phyloP scores from a whole-genome alignment of 2,888 invertebrate genomes.

The Drosophila nigritarsus region DNA sequence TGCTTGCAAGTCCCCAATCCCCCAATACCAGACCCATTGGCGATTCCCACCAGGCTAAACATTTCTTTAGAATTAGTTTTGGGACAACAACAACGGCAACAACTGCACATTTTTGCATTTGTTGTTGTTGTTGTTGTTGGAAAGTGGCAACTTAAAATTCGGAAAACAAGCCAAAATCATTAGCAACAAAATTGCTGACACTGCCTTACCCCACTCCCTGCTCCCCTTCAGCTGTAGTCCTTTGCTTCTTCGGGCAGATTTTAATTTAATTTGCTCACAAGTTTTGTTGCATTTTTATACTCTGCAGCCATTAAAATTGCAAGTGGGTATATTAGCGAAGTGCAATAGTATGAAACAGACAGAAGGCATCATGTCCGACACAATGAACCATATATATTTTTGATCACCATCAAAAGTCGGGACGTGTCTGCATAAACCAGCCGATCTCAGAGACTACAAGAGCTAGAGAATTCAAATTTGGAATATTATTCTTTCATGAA shows the following conservation, averaged over 20 bases:
- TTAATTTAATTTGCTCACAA: conserved; percentile 70
- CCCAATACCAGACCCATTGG: not conserved
- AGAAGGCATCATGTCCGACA: not conserved
- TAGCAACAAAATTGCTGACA: conserved; percentile 71
- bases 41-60: conserved; percentile 62
- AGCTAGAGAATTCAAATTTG: not conserved
- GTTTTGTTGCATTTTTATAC: conserved; percentile 13
- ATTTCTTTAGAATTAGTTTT: conserved; percentile 62
- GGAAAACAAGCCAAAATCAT: conserved; percentile 75
- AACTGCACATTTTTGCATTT: conserved; percentile 3
- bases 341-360: not conserved
- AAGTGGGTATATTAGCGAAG: not conserved
- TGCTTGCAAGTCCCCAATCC: conserved; percentile 19
- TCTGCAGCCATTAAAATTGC: not conserved
- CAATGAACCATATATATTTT: accelerated
- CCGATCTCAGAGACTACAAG: not conserved
- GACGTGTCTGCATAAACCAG: not conserved
- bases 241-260: conserved; percentile 43
- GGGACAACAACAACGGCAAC: conserved; percentile 13
- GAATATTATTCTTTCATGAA: accelerated
- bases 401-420: not conserved
- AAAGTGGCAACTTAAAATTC: conserved; percentile 57
- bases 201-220: not conserved
- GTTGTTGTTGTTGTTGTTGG: conserved; percentile 29
- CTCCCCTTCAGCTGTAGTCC: not conserved